These are phyloP conservation scores for Myotis vivesi DNA, from an alignment of 2,797 vertebrate species.

Conservation along the genomic window DNA sequence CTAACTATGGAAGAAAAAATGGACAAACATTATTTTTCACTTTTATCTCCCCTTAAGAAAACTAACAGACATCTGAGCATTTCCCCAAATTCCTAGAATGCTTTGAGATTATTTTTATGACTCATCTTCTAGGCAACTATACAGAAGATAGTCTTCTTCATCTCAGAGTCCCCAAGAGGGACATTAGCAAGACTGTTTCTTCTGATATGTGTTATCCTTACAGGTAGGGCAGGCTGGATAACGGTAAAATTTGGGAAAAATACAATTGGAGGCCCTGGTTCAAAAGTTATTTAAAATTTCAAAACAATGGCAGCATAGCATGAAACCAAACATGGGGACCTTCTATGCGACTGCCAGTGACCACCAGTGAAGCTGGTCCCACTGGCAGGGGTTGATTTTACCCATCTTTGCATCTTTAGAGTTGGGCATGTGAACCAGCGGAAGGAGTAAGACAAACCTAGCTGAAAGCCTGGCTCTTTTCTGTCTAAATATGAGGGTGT, in stretches of 20 bases:
- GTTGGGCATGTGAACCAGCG: not conserved
- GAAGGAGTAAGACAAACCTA: not conserved
- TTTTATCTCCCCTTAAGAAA: not conserved
- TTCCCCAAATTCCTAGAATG: not conserved
- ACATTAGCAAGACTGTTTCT: not conserved
- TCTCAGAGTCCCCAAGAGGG: not conserved
- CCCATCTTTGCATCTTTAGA: not conserved
- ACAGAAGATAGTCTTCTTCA: not conserved
- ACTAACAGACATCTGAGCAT: not conserved
- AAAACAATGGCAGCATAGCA: not conserved
- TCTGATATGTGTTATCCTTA: not conserved
- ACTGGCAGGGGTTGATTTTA: not conserved
- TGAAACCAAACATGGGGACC: not conserved
- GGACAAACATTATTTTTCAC: not conserved
- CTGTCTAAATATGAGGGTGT: not conserved
- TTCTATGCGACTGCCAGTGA: not conserved
- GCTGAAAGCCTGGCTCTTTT: not conserved
- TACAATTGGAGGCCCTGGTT: not conserved
- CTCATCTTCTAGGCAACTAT: not conserved
- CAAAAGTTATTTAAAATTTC: not conserved
- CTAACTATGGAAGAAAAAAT: not conserved
- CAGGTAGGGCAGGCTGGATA: not conserved
- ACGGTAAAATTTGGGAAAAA: not conserved
- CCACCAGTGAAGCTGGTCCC: fast-evolving
- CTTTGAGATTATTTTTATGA: not conserved